A percentile compares a stretch with the other conserved stretches of the same genome.
Conservation (phyloP, 1,140 invertebrate genomes). For the Drosophila repleta region DNA sequence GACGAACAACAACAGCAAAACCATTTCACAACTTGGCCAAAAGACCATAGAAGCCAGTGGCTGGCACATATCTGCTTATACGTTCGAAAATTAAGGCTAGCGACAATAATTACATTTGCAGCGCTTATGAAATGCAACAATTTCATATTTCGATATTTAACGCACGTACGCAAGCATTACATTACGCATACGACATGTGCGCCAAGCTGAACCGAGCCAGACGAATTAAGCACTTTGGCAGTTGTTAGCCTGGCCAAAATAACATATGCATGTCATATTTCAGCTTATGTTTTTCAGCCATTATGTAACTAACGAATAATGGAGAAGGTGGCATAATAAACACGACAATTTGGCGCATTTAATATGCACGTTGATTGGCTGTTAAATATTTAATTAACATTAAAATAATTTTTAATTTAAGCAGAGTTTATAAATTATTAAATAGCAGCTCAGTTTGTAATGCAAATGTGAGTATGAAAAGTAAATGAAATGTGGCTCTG, state of each 20-base stretch:
- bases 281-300: background rate
- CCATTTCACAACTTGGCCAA: constrained; percentile 42
- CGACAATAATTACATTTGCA: constrained; percentile 67
- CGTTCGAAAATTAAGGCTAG: constrained; percentile 45
- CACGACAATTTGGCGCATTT: background rate
- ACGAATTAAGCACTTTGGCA: constrained; percentile 24
- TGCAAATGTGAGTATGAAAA: too few relatives aligned
- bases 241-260: constrained; percentile 10
- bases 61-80: constrained; percentile 3
- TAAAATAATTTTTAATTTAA: too few relatives aligned
- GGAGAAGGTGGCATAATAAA: background rate
- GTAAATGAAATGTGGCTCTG: too few relatives aligned
- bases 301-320: constrained; percentile 10
- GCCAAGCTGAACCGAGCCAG: constrained; percentile 3
- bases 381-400: too few relatives aligned
- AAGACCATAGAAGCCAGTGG: constrained; percentile 1
- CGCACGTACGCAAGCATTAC: constrained; percentile 67
- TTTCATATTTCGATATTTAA: constrained; percentile 61
- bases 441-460: too few relatives aligned
- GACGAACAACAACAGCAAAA: background rate
- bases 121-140: constrained; percentile 64
- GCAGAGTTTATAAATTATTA: too few relatives aligned
- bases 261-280: constrained; percentile 5
- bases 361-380: too few relatives aligned
- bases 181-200: constrained; percentile 65